Evolutionary conservation across 2,113 vertebrate species (phyloP).

Genomic region (Zosterops borbonicus): DNA sequence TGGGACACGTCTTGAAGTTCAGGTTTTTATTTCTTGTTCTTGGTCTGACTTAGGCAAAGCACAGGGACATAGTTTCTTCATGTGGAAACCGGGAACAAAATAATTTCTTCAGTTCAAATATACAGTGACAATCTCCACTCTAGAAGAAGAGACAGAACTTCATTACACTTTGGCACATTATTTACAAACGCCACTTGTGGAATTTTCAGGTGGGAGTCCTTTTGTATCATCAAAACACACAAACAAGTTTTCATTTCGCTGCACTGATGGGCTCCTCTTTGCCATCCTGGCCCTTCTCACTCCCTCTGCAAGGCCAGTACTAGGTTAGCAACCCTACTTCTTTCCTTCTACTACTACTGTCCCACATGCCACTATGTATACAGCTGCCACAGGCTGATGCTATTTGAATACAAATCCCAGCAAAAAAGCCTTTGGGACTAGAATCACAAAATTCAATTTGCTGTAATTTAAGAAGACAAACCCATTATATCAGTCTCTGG

Average conservation of each 20-base stretch:
- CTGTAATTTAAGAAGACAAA: background rate
- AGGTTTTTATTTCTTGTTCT: slow-evolving; percentile 29
- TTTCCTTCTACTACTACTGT: background rate
- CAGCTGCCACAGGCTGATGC: background rate
- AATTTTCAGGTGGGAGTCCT: background rate
- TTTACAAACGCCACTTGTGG: background rate
- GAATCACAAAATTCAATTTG: background rate
- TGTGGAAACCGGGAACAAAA: background rate
- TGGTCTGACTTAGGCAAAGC: background rate
- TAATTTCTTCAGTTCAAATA: background rate
- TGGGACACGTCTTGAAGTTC: slow-evolving; percentile 25
- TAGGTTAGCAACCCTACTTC: background rate
- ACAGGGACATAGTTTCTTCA: background rate
- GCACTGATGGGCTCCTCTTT: background rate
- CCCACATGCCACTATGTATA: background rate
- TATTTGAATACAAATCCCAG: background rate
- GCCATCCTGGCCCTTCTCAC: background rate
- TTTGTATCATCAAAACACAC: background rate
- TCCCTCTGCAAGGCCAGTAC: background rate
- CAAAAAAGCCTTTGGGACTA: background rate
- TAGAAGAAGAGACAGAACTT: background rate
- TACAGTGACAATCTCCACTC: background rate
- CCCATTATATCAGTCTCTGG: background rate
- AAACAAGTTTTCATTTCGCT: background rate
- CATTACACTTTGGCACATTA: background rate